Base-by-base conservation (phyloP, 2,797 vertebrate genomes). In the Podargus strigoides region DNA sequence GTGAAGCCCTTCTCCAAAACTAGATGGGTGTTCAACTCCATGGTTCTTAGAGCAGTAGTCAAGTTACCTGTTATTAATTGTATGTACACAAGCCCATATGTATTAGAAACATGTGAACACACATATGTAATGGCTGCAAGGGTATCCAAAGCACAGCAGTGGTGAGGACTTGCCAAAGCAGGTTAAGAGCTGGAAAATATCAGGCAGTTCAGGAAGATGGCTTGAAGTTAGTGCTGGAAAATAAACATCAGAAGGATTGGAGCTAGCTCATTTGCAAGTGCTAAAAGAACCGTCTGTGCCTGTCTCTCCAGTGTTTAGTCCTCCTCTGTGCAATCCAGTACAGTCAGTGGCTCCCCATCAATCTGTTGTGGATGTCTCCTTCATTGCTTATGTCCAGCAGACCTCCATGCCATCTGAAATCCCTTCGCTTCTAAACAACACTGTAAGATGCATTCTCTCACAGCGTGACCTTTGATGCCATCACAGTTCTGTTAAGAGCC, bases 401-500 rank as follows among this genome's bases (percentile, higher is more conserved):
- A 42, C 26, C 13, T 52, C 46, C 8, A 3, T 9, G 13, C 24
- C 20, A 10, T 58, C 37, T 9, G 41, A 81, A 62, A 67, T 66
- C 11, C 24, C n/a, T 36, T 42, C 32, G 60, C 8, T 67, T 66
- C 47, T 32, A 19, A 60, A 69, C 14, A 52, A 1, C 3, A 3
- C 15, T 30, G 23, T 13, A 47, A 66, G 64, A 32, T 8, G 30
- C 11, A 3, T 23, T 34, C 28, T 64, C 24, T 47, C 50, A 34
- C 6, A 46, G 64, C 0, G 2, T 24, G 15, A 46, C 41, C 59
- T 23, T 44, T 81, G 56, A 47, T 52, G 58, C 36, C 0, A 0
- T 27, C 63, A 13, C 23, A 6, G 53, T 68, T 68, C 73, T 55
- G 34, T 47, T 36, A 52, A 37, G n/a, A 21, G 23, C 8, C 24